Percentiles rank a stretch among this genome's conserved stretches.
These are phyloP conservation scores for Scolopax mira DNA, from an alignment of 2,113 vertebrate species.

Conservation along the genomic window DNA sequence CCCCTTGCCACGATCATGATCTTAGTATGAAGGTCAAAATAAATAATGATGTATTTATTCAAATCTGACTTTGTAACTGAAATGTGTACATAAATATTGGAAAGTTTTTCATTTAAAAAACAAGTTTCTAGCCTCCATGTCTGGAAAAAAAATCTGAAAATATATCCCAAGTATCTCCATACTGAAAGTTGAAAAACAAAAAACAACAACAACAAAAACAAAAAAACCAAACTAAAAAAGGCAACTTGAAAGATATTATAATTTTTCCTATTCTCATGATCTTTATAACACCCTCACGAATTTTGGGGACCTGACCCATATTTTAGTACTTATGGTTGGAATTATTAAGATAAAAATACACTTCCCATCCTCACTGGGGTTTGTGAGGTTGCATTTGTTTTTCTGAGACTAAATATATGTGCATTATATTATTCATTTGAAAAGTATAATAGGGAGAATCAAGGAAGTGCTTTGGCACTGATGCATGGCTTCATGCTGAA, in stretches of 20 bases:
- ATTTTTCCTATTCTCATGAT: not conserved
- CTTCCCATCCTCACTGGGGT: not conserved
- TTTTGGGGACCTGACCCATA: not conserved
- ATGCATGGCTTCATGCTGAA: not conserved
- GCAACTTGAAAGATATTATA: not conserved
- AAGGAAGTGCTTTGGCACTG: not conserved
- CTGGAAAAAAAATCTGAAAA: not conserved
- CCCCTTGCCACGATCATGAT: not conserved
- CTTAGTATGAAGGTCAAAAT: constrained; percentile 1
- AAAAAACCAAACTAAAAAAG: not conserved
- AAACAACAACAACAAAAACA: not conserved
- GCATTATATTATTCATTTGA: not conserved
- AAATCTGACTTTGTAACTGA: not conserved
- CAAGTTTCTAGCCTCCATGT: not conserved
- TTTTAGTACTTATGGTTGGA: not conserved
- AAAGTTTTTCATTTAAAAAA: not conserved
- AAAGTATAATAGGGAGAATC: not conserved
- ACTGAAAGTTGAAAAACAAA: not conserved
- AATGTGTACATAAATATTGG: not conserved
- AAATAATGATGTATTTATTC: constrained; percentile 11
- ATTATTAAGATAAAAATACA: not conserved
- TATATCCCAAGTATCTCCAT: not conserved
- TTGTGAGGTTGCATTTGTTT: not conserved
- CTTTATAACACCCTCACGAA: not conserved
- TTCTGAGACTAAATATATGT: not conserved